Evolutionary conservation across 2,113 vertebrate species (phyloP).

Genomic region (Lampris megalopsis): DNA sequence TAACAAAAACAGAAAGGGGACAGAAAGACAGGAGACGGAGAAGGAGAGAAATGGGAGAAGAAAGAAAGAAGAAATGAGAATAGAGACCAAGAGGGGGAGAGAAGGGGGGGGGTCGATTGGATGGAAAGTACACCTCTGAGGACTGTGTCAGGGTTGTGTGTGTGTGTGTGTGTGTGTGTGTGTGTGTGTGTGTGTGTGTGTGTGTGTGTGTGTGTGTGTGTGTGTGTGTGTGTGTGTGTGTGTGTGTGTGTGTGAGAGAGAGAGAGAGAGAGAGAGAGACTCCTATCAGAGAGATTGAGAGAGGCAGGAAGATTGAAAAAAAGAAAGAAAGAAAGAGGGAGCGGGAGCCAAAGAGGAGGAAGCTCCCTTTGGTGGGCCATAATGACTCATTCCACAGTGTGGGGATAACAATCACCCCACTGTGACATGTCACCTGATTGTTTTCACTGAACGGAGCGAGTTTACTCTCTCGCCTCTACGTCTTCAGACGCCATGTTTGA

Average conservation of each 20-base stretch:
- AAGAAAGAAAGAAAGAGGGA: constrained; percentile 14
- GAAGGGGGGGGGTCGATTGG: constrained; percentile 20
- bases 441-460: constrained; percentile 18
- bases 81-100: constrained; percentile 14
- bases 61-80: constrained; percentile 25
- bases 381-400: constrained; percentile 66
- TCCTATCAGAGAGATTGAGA: constrained; percentile 3
- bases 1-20: constrained; percentile 13
- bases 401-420: constrained; percentile 54
- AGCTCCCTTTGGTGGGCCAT: constrained; percentile 48
- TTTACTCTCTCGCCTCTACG: too few species aligned
- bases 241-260: constrained; percentile 28
- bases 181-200: constrained; percentile 54
- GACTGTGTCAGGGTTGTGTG: constrained; percentile 27
- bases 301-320: constrained; percentile 6
- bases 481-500: background rate
- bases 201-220: too few species aligned
- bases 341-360: constrained; percentile 10
- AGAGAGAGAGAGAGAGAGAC: constrained; percentile 42
- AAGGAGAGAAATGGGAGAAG: constrained; percentile 6
- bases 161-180: background rate
- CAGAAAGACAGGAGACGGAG: constrained; percentile 19
- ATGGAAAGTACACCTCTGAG: constrained; percentile 52
- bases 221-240: constrained; percentile 10
- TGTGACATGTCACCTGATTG: constrained; percentile 50